Evolutionary conservation across 2,888 invertebrate genomes (phyloP), one percentile per base, ranked within the genome.

Genomic region (Scelioninae gen. 2): DNA sequence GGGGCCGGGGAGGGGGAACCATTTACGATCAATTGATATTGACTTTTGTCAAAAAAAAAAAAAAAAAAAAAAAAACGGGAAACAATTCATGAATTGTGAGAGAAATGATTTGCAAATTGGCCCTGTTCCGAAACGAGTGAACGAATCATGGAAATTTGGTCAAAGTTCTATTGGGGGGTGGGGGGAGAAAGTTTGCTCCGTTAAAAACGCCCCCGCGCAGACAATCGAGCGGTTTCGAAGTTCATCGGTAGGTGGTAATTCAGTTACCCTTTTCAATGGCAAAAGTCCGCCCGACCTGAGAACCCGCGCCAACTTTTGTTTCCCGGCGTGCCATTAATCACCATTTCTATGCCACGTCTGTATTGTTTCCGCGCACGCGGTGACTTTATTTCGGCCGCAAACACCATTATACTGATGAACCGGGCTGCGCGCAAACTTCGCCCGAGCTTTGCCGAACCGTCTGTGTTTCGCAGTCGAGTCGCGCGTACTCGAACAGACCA

Each of bases 241-340:
- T 57, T 53, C 48, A 68, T 68, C 61, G 60, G 45, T 13, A 50
- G 11, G 35, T 65, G 61, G 33, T 61, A 69, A 74, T 69, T 45
- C 28, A 46, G 63, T 73, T 69, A 69, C 28, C 25, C 48, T 48
- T 53, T 61, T 19, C 43, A 57, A 39, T 63, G 57, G 60, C 28
- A 52, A 65, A 73, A 61, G 28, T 61, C 55, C 46, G 25, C 33
- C 60, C 67, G 64, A 50, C 22, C 48, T 39, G 37, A 53, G 55
- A 65, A 58, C 35, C 39, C 45, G 18, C 22, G 52, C 41, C 31
- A 73, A 73, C 69, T 69, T 69, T 73, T 73, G 60, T 73, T 65
- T 58, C 31, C 15, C 68, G 60, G 53, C 46, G 48, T 48, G 39
- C 67, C 50, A 61, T 73, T 73, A 68, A 68, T 68, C 63, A 73